A percentile compares a stretch with the other conserved stretches of the same genome.
phyloP scores from a whole-genome alignment of 2,113 vertebrate species.

The Perca schrenkii region DNA sequence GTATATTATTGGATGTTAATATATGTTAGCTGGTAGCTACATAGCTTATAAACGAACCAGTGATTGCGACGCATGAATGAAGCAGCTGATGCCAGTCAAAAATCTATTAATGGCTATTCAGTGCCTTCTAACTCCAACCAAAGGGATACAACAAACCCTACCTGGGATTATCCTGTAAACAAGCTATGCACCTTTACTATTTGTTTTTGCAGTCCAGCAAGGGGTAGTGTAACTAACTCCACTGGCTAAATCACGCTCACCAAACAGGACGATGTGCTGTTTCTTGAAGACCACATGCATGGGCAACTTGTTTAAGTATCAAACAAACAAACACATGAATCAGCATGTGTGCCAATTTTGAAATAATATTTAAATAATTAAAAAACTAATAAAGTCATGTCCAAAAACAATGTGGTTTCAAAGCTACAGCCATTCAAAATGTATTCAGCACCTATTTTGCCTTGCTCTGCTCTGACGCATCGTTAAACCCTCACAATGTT shows the following conservation, averaged over 20 bases:
- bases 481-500: slow-evolving; percentile 56
- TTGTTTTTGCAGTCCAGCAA: not conserved
- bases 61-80: too few species aligned
- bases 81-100: too few species aligned
- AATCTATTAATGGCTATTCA: not conserved
- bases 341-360: not conserved
- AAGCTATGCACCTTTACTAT: not conserved
- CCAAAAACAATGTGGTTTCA: slow-evolving; percentile 5
- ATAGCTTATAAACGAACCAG: not conserved
- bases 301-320: not conserved
- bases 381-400: not conserved
- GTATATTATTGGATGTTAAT: not conserved
- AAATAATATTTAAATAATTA: too few species aligned
- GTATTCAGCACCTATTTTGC: slow-evolving; percentile 15
- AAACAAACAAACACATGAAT: slow-evolving; percentile 20
- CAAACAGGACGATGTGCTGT: slow-evolving; percentile 9
- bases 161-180: not conserved
- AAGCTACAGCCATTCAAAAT: slow-evolving; percentile 6
- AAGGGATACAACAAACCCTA: not conserved
- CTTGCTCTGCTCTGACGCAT: slow-evolving; percentile 26
- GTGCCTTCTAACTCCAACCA: not conserved
- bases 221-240: not conserved
- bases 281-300: slow-evolving; percentile 1
- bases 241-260: slow-evolving; percentile 2
- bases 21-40: not conserved